Evolutionary conservation across 2,888 invertebrate species (phyloP).

Genomic region (Gymnocheta viridis): DNA sequence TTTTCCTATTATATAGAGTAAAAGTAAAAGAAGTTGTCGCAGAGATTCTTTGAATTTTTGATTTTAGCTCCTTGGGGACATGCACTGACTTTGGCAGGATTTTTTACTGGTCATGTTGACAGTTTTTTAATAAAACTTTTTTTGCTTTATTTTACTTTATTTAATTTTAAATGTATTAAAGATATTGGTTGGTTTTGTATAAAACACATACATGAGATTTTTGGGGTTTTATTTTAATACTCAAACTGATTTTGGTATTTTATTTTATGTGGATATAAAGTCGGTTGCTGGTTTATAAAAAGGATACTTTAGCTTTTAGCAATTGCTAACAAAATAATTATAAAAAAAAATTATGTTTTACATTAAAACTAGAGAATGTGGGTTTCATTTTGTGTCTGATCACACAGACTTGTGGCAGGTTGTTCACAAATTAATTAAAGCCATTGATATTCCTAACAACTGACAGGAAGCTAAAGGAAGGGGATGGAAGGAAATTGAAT

Average conservation of each 20-base stretch:
- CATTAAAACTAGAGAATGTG: not conserved
- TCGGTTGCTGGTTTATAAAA: not conserved
- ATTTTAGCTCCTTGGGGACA: constrained; percentile 63
- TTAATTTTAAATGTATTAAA: constrained; percentile 1
- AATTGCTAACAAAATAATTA: constrained; percentile 13
- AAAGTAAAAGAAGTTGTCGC: constrained; percentile 4
- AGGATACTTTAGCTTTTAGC: not conserved
- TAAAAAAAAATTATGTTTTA: not conserved
- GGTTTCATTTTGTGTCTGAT: not conserved
- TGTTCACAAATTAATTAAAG: no score
- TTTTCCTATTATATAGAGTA: not conserved
- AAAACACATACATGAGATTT: not conserved
- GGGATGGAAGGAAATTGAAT: no score
- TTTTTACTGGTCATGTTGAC: constrained; percentile 60
- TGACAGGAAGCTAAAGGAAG: no score
- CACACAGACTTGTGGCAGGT: no score
- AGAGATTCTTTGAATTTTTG: constrained; percentile 66
- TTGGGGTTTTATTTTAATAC: not conserved
- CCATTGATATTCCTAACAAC: no score
- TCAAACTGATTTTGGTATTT: not conserved
- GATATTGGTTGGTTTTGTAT: not conserved
- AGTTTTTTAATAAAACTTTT: constrained; percentile 68
- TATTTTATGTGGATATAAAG: not conserved
- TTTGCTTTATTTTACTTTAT: no score
- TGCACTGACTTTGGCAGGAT: constrained; percentile 51